Percentiles rank a stretch among this genome's conserved stretches.
Evolutionary conservation across 2,797 vertebrate genomes (phyloP).

Genomic region (Avahi laniger): DNA sequence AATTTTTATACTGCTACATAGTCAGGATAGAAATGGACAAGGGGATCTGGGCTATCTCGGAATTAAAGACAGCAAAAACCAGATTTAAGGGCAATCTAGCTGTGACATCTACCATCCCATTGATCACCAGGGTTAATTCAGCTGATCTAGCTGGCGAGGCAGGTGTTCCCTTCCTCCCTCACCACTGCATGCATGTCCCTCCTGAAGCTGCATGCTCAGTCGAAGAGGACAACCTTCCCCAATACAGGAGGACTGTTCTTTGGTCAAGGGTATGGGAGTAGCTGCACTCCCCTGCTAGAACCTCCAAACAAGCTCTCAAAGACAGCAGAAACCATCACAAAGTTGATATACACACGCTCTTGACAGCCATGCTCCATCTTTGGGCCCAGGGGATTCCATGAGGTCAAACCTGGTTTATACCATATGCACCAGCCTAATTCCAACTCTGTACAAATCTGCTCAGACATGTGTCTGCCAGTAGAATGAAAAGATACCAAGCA

Average conservation of each 20-base stretch:
- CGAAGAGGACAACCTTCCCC: background rate
- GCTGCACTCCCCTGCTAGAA: background rate
- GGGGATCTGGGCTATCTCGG: background rate
- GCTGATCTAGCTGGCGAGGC: background rate
- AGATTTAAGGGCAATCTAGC: background rate
- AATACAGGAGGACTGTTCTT: background rate
- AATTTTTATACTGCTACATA: background rate
- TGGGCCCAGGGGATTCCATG: background rate
- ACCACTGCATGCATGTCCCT: background rate
- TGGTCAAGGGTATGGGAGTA: background rate
- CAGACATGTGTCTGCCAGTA: background rate
- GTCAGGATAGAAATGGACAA: background rate
- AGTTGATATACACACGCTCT: background rate
- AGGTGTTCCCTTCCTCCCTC: background rate
- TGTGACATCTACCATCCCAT: background rate
- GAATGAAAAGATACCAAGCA: background rate
- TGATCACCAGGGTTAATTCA: background rate
- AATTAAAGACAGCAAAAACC: background rate
- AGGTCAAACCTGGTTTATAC: background rate
- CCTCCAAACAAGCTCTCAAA: background rate
- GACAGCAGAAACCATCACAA: background rate
- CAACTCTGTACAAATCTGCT: background rate
- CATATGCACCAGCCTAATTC: background rate
- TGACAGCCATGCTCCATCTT: background rate
- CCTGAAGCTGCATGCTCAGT: background rate